A percentile compares a stretch with the other conserved stretches of the same genome.
Conservation (phyloP, 2,797 vertebrate species). For the Manis crassicaudata region DNA sequence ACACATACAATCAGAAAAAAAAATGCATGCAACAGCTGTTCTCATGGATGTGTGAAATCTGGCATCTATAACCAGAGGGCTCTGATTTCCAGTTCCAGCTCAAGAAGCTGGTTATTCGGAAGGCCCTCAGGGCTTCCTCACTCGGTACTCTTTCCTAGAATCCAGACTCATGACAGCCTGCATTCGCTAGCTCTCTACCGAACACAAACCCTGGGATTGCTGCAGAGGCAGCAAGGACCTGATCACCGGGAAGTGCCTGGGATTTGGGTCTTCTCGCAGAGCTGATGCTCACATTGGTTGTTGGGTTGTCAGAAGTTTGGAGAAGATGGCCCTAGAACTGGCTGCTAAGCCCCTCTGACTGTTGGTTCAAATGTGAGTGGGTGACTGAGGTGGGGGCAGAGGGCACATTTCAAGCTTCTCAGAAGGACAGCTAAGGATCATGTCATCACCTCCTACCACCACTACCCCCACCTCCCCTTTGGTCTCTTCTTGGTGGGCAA, state of each 20-base stretch:
- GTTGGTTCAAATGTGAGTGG: neutral
- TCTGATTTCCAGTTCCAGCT: conserved; percentile 10
- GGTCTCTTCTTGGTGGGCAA: conserved; percentile 33
- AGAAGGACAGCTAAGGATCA: neutral
- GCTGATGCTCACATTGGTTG: neutral
- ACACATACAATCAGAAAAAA: neutral
- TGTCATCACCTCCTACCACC: neutral
- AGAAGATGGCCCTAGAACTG: neutral
- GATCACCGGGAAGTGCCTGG: neutral
- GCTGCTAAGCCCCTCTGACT: neutral
- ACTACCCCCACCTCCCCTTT: neutral
- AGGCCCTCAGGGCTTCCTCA: neutral
- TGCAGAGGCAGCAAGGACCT: neutral
- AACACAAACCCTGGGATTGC: neutral
- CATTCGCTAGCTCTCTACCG: neutral
- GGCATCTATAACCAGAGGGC: neutral
- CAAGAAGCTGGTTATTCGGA: conserved; percentile 18
- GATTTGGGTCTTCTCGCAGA: neutral
- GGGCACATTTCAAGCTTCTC: neutral
- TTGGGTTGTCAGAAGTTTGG: neutral
- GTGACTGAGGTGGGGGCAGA: neutral
- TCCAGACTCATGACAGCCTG: neutral
- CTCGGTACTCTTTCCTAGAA: neutral
- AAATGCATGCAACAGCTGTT: neutral
- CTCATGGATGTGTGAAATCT: conserved; percentile 17